phyloP scores from a whole-genome alignment of 2,888 invertebrate species.

The Melangyna quadrimaculata region DNA sequence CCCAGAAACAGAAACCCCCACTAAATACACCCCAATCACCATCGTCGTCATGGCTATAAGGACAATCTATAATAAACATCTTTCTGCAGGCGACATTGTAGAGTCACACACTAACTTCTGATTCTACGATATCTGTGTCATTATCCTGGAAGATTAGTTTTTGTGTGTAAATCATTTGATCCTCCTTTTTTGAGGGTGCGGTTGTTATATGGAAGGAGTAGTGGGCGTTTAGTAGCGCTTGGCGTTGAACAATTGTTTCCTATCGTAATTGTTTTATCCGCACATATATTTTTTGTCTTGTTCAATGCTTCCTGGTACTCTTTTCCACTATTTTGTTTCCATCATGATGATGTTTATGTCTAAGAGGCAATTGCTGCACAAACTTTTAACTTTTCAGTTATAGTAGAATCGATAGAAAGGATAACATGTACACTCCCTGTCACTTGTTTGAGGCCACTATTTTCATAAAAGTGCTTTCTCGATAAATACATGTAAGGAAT shows the following conservation, averaged over 20 bases:
- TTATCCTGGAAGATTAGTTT: constrained; percentile 64
- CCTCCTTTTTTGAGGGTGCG: background rate
- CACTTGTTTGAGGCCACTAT: too few species aligned
- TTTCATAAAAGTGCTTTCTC: too few species aligned
- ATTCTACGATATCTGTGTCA: constrained; percentile 37
- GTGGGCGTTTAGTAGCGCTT: background rate
- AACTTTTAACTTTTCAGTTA: constrained; percentile 13
- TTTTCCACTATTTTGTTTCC: background rate
- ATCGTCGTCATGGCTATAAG: background rate
- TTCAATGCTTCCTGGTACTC: background rate
- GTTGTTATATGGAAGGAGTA: background rate
- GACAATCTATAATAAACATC: constrained; percentile 70
- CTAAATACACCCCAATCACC: background rate
- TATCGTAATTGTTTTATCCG: constrained; percentile 62
- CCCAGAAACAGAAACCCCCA: too few species aligned
- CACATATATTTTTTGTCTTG: background rate
- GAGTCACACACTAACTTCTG: constrained; percentile 22
- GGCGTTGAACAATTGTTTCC: constrained; percentile 45
- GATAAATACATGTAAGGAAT: too few species aligned
- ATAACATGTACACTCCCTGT: too few species aligned
- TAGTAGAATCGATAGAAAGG: background rate
- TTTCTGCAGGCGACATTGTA: constrained; percentile 23
- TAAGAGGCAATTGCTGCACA: background rate
- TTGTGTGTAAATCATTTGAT: constrained; percentile 60
- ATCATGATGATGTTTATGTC: background rate